Conservation (phyloP, 2,113 vertebrate species). For the Recurvirostra avosetta region DNA sequence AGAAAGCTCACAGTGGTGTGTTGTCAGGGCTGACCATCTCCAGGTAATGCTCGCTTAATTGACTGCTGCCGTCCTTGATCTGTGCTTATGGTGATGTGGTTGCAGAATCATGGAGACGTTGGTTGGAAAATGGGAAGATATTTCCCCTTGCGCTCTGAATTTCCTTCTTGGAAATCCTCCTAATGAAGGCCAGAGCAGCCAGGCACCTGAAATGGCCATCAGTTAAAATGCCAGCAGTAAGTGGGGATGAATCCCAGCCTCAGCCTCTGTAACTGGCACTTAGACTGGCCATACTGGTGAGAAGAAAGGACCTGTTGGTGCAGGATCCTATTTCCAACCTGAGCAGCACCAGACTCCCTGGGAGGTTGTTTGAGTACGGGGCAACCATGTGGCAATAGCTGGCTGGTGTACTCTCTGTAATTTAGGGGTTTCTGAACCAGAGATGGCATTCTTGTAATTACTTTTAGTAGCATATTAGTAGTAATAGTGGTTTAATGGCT, state of each 20-base stretch:
- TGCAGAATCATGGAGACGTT: background rate
- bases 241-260: background rate
- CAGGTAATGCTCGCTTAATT: background rate
- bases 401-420: background rate
- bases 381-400: background rate
- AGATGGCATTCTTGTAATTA: background rate
- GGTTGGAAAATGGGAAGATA: background rate
- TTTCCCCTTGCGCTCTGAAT: background rate
- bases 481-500: background rate
- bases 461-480: background rate
- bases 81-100: background rate
- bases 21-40: background rate
- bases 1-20: background rate
- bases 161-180: background rate
- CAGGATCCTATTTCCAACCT: background rate
- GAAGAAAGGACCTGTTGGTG: background rate
- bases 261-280: background rate
- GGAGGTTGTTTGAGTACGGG: background rate
- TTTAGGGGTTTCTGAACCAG: background rate
- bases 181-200: background rate
- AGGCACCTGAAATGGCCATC: background rate
- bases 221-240: background rate
- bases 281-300: background rate
- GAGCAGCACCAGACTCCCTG: background rate
- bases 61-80: background rate